These are phyloP conservation scores for Brenthis daphne DNA, from an alignment of 2,888 invertebrate species.

Conservation along the genomic window DNA sequence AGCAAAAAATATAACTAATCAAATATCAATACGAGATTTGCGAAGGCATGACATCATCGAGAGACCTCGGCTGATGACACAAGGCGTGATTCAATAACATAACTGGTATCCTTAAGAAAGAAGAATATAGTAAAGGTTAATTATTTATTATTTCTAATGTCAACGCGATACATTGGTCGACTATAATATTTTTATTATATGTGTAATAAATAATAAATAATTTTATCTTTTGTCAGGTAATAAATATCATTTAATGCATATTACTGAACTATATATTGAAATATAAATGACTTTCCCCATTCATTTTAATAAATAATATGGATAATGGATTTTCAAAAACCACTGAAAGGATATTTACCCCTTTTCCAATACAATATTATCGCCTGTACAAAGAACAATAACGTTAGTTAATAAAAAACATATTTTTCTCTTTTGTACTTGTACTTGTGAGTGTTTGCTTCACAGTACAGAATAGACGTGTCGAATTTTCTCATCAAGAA, in stretches of 20 bases:
- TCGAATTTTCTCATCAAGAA: not conserved
- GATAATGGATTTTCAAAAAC: no score
- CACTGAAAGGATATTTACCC: no score
- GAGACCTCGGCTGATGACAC: slow-evolving; percentile 67
- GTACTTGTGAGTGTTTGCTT: no score
- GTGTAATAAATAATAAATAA: not conserved
- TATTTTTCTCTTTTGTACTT: no score
- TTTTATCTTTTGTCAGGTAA: no score
- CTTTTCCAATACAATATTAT: no score
- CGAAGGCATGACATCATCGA: slow-evolving; percentile 66
- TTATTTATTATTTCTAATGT: slow-evolving; percentile 25
- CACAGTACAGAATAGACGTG: not conserved
- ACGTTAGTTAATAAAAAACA: not conserved
- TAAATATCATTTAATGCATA: no score
- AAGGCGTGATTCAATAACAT: slow-evolving; percentile 60
- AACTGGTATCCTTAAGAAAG: slow-evolving; percentile 30
- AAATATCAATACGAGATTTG: slow-evolving; percentile 58
- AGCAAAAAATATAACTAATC: slow-evolving; percentile 41
- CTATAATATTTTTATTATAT: not conserved
- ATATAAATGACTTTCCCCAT: no score
- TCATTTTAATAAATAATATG: no score
- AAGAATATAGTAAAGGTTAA: slow-evolving; percentile 33
- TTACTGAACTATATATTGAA: no score
- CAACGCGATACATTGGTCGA: not conserved
- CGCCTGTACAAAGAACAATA: no score